Evolutionary conservation across 1,140 invertebrate genomes (phyloP).

Genomic region (Palaemon carinicauda): DNA sequence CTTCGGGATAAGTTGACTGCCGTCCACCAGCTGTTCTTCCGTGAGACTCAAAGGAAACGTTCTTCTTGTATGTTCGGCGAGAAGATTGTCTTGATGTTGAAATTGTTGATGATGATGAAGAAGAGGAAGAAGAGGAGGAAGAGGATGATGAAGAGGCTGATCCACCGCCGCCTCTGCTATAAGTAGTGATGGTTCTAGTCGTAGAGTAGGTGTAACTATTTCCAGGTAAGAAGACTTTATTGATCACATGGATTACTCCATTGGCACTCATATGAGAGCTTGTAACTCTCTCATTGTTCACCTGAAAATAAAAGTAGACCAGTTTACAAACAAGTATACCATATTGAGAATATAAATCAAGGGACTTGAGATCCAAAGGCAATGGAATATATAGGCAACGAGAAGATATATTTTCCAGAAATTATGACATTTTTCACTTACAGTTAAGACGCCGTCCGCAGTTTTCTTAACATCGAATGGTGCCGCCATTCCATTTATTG

Average conservation of each 20-base stretch:
- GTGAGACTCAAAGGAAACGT: conserved; percentile 30
- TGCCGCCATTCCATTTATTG: conserved; percentile 61
- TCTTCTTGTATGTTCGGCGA: conserved; percentile 42
- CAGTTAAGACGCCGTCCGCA: conserved; percentile 18
- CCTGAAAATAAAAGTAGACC: conserved; percentile 59
- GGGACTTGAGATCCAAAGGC: not conserved
- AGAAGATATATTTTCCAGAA: not conserved
- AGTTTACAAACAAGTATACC: not conserved
- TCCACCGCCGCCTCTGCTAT: not conserved
- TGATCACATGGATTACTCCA: conserved; percentile 71
- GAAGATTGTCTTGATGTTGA: not conserved
- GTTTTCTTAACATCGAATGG: conserved; percentile 60
- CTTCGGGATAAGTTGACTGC: conserved; percentile 43
- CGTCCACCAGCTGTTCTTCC: conserved; percentile 13
- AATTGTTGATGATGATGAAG: not conserved
- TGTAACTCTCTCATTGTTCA: conserved; percentile 65
- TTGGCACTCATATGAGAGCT: conserved; percentile 69
- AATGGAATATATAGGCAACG: not conserved
- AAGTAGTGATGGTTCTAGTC: not conserved
- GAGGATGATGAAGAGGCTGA: not conserved
- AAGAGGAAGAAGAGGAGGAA: not conserved
- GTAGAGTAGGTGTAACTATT: conserved; percentile 30
- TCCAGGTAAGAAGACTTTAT: conserved; percentile 65
- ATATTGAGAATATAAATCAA: not conserved
- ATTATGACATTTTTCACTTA: not conserved